phyloP scores from a whole-genome alignment of 1,140 invertebrate species.

The Aethina tumida region DNA sequence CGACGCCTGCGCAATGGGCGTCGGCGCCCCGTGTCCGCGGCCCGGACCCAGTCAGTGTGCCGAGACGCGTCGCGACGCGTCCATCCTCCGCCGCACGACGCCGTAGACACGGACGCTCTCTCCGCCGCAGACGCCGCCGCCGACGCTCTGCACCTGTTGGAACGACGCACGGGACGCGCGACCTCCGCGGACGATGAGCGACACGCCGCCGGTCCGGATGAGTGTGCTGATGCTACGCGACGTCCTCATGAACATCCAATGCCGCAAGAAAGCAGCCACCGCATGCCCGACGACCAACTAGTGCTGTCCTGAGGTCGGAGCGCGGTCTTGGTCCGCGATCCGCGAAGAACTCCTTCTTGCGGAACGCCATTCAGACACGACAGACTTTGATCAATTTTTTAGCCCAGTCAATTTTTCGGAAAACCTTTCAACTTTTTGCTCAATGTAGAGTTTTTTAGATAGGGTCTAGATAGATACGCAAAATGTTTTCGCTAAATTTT shows the following conservation, averaged over 20 bases:
- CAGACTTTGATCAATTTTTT: not conserved
- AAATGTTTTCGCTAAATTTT: conserved; percentile 16
- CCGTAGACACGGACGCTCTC: conserved; percentile 1
- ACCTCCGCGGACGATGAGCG: not conserved
- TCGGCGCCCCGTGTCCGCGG: conserved; percentile 15
- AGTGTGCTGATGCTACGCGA: conserved; percentile 8
- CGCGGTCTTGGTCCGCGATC: too few relatives aligned
- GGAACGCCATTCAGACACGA: too few relatives aligned
- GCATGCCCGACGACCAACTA: conserved; percentile 1
- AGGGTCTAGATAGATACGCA: conserved; percentile 14
- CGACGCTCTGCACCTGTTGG: conserved; percentile 23
- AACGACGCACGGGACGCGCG: conserved; percentile 7
- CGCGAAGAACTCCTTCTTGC: too few relatives aligned
- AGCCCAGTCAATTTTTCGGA: conserved; percentile 15
- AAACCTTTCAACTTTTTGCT: conserved; percentile 17
- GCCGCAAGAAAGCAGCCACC: conserved; percentile 8
- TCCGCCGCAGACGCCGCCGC: conserved; percentile 11
- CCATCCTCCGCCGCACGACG: not conserved
- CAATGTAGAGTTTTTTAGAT: conserved; percentile 16
- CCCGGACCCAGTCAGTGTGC: conserved; percentile 23
- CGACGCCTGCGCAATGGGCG: conserved; percentile 17
- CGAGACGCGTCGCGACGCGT: conserved; percentile 22
- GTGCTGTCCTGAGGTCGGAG: not conserved
- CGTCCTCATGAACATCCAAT: conserved; percentile 5
- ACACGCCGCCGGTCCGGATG: not conserved